Evolutionary conservation across 2,113 vertebrate species (phyloP).

Genomic region (Osmerus mordax): DNA sequence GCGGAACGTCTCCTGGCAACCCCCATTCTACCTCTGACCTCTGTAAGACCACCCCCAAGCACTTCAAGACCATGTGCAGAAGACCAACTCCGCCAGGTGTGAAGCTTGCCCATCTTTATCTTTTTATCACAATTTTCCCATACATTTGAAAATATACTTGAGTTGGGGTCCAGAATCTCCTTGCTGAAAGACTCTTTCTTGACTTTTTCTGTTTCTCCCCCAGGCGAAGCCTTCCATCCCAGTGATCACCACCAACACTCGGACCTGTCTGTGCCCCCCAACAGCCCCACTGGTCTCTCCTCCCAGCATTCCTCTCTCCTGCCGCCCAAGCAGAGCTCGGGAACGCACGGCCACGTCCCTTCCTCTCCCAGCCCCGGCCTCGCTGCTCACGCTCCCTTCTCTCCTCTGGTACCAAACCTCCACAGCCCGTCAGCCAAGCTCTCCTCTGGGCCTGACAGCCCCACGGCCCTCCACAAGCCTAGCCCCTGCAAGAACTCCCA

Average conservation of each 20-base stretch:
- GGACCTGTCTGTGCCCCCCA: constrained; percentile 95
- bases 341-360: constrained; percentile 78
- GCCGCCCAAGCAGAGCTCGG: constrained; percentile 76
- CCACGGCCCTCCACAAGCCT: constrained; percentile 75
- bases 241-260: constrained; percentile 90
- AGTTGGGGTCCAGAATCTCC: not conserved
- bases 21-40: constrained; percentile 89
- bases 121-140: not conserved
- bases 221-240: constrained; percentile 87
- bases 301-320: constrained; percentile 84
- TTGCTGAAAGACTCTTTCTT: not conserved
- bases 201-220: constrained; percentile 16
- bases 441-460: constrained; percentile 71
- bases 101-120: not conserved
- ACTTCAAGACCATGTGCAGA: constrained; percentile 91
- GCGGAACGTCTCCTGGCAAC: constrained; percentile 70
- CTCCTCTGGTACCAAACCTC: constrained; percentile 72
- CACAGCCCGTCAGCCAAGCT: constrained; percentile 71
- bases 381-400: constrained; percentile 72
- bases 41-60: constrained; percentile 90
- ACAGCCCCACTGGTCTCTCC: constrained; percentile 91
- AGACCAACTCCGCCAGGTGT: constrained; percentile 85
- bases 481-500: constrained; percentile 88
- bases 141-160: not conserved
- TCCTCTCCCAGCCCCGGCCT: constrained; percentile 65